These are phyloP conservation scores for Ectemnius lituratus DNA, from an alignment of 2,888 invertebrate species.

Conservation along the genomic window DNA sequence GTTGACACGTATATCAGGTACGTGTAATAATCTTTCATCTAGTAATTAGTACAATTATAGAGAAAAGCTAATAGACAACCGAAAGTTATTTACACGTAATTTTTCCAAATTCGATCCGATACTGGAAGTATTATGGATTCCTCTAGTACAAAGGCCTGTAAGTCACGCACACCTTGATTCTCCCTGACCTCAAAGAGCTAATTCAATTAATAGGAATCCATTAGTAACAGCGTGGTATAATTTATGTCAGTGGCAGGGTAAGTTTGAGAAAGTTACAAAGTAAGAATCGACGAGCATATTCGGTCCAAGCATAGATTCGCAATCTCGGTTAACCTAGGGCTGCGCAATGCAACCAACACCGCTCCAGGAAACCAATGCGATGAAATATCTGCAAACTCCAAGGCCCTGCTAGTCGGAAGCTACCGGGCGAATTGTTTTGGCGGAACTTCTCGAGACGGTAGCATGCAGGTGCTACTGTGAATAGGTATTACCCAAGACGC, in stretches of 20 bases:
- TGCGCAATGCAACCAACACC: constrained; percentile 17
- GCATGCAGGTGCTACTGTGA: constrained; percentile 46
- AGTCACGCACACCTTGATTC: too few species aligned
- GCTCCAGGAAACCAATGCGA: constrained; percentile 51
- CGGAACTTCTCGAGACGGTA: constrained; percentile 41
- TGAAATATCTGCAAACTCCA: constrained; percentile 58
- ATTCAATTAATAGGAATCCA: too few species aligned
- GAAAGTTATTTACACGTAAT: too few species aligned
- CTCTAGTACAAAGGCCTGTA: too few species aligned
- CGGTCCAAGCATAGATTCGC: constrained; percentile 54
- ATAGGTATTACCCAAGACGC: constrained; percentile 46
- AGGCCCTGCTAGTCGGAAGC: constrained; percentile 40
- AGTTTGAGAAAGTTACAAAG: constrained; percentile 26
- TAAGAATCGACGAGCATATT: constrained; percentile 27
- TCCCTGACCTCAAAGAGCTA: too few species aligned
- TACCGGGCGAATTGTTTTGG: constrained; percentile 53
- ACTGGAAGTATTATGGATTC: too few species aligned
- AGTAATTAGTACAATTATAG: too few species aligned
- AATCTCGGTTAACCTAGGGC: constrained; percentile 55
- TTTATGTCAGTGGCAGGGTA: constrained; percentile 7
- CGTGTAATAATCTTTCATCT: too few species aligned
- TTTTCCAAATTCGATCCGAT: too few species aligned
- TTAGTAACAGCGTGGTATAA: too few species aligned
- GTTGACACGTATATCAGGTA: too few species aligned
- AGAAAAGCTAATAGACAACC: too few species aligned